Conservation (phyloP, 2,888 invertebrate genomes). For the Cataglyphis cursor region DNA sequence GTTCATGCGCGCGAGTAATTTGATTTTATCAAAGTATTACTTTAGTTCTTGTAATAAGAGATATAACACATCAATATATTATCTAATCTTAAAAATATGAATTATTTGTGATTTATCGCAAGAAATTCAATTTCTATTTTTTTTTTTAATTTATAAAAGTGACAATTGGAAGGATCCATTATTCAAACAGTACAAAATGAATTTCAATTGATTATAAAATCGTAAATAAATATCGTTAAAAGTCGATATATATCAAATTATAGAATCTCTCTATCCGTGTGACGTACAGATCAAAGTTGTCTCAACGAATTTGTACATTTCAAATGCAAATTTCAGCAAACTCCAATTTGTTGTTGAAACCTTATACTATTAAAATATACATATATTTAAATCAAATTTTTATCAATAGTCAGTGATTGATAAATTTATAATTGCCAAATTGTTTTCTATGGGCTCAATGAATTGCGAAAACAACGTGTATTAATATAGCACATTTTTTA, state of each 20-base stretch:
- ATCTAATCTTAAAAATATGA: neutral
- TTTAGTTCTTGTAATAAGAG: neutral
- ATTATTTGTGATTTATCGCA: neutral
- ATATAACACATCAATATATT: neutral
- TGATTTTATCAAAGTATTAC: conserved; percentile 2
- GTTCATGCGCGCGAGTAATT: neutral
- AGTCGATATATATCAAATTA: conserved; percentile 29
- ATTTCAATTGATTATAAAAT: conserved; percentile 16
- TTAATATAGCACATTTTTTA: neutral
- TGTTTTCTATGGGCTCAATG: conserved; percentile 12
- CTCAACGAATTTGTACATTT: conserved; percentile 20
- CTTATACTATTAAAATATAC: conserved; percentile 41
- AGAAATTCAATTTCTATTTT: neutral
- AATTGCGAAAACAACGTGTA: conserved; percentile 14
- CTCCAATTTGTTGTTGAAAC: conserved; percentile 33
- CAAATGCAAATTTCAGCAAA: conserved; percentile 48
- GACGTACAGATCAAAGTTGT: conserved; percentile 40
- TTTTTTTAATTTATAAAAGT: neutral
- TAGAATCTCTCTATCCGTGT: conserved; percentile 1
- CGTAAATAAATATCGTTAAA: conserved; percentile 30
- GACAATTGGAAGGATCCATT: neutral
- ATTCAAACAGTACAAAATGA: neutral
- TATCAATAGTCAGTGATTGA: conserved; percentile 26
- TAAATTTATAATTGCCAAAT: conserved; percentile 39
- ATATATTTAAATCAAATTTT: conserved; percentile 48